Percentiles rank a stretch among this genome's conserved stretches.
Conservation (phyloP, 2,888 invertebrate species). For the Lasioglossum figueresi region DNA sequence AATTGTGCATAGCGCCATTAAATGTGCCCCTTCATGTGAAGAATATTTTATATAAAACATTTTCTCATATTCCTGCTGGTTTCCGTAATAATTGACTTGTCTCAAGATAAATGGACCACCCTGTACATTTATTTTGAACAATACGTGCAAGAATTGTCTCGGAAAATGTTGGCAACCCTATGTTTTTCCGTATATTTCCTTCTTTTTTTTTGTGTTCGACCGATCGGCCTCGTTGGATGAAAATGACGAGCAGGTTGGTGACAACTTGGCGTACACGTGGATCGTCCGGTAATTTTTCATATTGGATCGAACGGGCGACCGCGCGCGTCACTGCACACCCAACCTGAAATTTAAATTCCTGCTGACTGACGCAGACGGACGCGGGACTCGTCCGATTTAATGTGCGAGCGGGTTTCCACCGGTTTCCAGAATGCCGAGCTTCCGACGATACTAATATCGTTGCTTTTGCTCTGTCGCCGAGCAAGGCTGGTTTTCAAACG, state of each 20-base stretch:
- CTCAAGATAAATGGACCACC: too few species aligned
- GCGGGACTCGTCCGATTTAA: slow-evolving; percentile 36
- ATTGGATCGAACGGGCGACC: slow-evolving; percentile 30
- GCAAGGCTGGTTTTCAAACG: background rate
- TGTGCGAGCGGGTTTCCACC: slow-evolving; percentile 18
- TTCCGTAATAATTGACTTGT: too few species aligned
- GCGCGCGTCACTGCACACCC: slow-evolving; percentile 33
- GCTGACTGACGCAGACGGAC: slow-evolving; percentile 24
- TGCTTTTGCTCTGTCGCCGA: slow-evolving; percentile 1
- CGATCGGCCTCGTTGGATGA: too few species aligned
- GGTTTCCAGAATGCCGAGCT: slow-evolving; percentile 10
- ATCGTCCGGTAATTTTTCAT: slow-evolving; percentile 45
- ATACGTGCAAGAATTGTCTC: too few species aligned
- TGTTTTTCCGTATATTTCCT: background rate
- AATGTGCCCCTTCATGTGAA: too few species aligned
- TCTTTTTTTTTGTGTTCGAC: background rate
- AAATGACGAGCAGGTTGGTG: slow-evolving; percentile 34
- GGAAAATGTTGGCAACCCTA: too few species aligned
- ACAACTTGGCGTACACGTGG: slow-evolving; percentile 34
- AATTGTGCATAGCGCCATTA: too few species aligned
- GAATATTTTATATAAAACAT: too few species aligned
- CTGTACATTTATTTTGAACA: too few species aligned
- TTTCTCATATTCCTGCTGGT: too few species aligned
- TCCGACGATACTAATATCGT: slow-evolving; percentile 29
- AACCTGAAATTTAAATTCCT: slow-evolving; percentile 52